Conservation (phyloP, 2,113 vertebrate species). For the Amazona vittata region DNA sequence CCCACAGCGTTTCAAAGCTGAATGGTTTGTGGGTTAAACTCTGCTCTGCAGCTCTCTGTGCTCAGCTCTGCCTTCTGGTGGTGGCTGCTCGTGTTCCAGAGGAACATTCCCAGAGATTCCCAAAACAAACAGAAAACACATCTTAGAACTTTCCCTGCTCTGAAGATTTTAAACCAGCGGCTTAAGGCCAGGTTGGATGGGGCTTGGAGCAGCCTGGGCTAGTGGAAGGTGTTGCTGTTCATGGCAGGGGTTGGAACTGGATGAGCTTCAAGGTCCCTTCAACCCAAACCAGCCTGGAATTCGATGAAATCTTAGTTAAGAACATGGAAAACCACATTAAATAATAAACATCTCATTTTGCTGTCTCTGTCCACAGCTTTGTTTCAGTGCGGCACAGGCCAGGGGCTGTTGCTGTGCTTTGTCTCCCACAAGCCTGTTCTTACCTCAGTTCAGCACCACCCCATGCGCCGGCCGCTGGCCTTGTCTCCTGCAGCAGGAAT, state of each 20-base stretch:
- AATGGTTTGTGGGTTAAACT: background rate
- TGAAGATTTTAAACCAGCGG: background rate
- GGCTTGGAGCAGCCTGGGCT: background rate
- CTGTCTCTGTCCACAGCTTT: fast-evolving
- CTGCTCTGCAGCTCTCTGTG: background rate
- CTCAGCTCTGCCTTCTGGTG: background rate
- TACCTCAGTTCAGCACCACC: background rate
- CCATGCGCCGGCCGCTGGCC: fast-evolving
- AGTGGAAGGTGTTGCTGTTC: background rate
- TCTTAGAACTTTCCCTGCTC: background rate
- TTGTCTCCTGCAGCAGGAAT: background rate
- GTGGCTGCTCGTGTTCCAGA: background rate
- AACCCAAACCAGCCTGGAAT: background rate
- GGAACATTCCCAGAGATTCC: background rate
- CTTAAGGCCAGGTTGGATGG: background rate
- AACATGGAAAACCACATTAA: background rate
- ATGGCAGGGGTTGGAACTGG: background rate
- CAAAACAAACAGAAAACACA: background rate
- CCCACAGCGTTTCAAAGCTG: background rate
- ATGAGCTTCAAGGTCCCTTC: background rate
- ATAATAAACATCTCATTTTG: background rate
- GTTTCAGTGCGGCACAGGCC: background rate
- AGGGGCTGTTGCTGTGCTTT: background rate
- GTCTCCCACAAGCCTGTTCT: background rate
- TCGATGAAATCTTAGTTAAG: background rate